These are phyloP conservation scores for Macrobrachium rosenbergii DNA, from an alignment of 1,140 invertebrate genomes.

Conservation along the genomic window DNA sequence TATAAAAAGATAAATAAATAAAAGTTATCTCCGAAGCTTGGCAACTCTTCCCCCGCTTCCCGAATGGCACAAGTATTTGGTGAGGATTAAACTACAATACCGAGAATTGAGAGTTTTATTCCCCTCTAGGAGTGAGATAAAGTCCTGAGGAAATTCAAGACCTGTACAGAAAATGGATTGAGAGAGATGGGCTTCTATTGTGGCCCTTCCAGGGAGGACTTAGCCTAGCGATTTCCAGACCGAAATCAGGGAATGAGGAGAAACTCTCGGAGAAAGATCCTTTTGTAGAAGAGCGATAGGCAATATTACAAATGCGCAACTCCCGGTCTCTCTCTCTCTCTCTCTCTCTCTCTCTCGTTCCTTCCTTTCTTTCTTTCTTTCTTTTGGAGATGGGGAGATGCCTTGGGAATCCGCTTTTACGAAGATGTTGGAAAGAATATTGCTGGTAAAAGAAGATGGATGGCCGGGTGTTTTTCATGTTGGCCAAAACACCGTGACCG, in stretches of 20 bases:
- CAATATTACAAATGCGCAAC: conserved; percentile 9
- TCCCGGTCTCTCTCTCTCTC: background rate
- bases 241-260: background rate
- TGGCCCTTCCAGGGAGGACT: background rate
- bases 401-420: too few species aligned
- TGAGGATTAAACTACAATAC: conserved; percentile 43
- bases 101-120: conserved; percentile 44
- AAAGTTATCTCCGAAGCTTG: background rate
- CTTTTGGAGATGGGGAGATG: background rate
- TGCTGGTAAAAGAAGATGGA: too few species aligned
- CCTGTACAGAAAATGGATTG: conserved; percentile 37
- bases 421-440: too few species aligned
- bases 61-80: conserved; percentile 16
- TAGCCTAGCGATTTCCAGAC: conserved; percentile 2
- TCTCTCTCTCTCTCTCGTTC: background rate
- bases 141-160: conserved; percentile 39
- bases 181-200: conserved; percentile 47
- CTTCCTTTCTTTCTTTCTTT: background rate
- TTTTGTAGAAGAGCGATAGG: conserved; percentile 9
- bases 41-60: background rate
- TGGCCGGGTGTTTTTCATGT: too few species aligned
- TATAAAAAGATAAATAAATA: conserved; percentile 13
- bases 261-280: background rate
- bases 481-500: too few species aligned
- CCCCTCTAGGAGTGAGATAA: conserved; percentile 40